Base-by-base conservation (phyloP, 1,140 invertebrate species). In the Lucilia sericata region DNA sequence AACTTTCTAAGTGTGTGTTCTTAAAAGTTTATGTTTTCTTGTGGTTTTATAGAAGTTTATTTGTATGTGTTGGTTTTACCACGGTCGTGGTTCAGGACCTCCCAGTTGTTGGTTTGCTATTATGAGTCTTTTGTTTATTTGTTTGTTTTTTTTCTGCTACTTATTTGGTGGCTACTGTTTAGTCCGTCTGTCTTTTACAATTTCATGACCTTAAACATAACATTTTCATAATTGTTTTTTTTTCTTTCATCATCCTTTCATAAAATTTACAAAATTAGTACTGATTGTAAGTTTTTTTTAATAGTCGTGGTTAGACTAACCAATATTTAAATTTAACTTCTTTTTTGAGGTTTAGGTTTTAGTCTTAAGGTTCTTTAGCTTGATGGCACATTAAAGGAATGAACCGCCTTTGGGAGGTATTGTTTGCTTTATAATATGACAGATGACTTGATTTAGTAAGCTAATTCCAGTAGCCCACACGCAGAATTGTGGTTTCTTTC, bases 131-230 rank as follows among this genome's bases (percentile, higher is more conserved):
- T 42, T 42, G 42, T 42, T 7, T 42, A 10, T 42, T 34, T 47
- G 42, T 25, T 80, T n/a, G n/a, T n/a, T n/a, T n/a, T n/a, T n/a
- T 49, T 19, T 42, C 10, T 42, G 2, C 0, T 51, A 49, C 76
- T 21, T 80, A n/a, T 80, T 80, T 49, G 42, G n/a, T 21, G n/a
- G 76, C 42, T 25, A 49, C 42, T 25, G 74, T 36, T 36, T 36
- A 9, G n/a, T 17, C 0, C 17, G 8, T 70, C 12, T 70, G 8
- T 70, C 12, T 70, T 25, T 25, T 19, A 19, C 65, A 51, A 80
- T 80, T 80, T 49, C 76, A 47, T 80, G 76, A 80, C 76, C 76
- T 80, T 80, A 80, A 80, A 80, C 76, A 80, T 80, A 49, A 70
- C 17, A 80, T 21, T 49, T 80, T 51, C 76, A 80, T 80, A 80